Conservation (phyloP, 1,140 invertebrate genomes). For the Yoshiicerus persimilis region DNA sequence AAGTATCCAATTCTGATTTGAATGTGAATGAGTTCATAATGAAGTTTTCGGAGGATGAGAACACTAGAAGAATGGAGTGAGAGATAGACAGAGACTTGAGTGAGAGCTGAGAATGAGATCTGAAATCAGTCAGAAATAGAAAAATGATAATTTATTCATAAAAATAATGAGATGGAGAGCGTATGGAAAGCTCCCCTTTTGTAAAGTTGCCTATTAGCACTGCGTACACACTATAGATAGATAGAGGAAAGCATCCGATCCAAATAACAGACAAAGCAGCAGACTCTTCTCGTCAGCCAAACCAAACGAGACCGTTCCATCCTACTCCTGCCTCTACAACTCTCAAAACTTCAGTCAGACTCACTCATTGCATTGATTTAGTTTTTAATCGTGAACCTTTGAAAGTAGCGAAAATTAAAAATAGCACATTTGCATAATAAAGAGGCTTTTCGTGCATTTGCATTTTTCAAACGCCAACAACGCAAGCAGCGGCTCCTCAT, state of each 20-base stretch:
- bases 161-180: conserved; percentile 44
- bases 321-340: background rate
- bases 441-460: conserved; percentile 37
- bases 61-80: background rate
- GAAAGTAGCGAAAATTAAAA: conserved; percentile 36
- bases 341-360: background rate
- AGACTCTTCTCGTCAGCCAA: conserved; percentile 6
- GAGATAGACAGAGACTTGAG: conserved; percentile 29
- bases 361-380: conserved; percentile 34
- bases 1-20: conserved; percentile 35
- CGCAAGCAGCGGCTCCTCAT: background rate
- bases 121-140: conserved; percentile 30
- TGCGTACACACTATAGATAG: background rate
- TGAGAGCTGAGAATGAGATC: background rate
- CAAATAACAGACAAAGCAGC: conserved; percentile 2
- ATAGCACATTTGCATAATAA: conserved; percentile 36
- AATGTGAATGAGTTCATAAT: conserved; percentile 42
- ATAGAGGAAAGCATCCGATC: background rate
- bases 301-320: background rate
- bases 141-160: conserved; percentile 44
- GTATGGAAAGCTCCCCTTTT: conserved; percentile 39
- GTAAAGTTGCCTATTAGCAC: background rate
- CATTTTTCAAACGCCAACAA: conserved; percentile 33
- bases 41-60: conserved; percentile 23
- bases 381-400: conserved; percentile 32